Evolutionary conservation across 2,113 vertebrate species (phyloP).

Genomic region (Triplophysa dalaica): DNA sequence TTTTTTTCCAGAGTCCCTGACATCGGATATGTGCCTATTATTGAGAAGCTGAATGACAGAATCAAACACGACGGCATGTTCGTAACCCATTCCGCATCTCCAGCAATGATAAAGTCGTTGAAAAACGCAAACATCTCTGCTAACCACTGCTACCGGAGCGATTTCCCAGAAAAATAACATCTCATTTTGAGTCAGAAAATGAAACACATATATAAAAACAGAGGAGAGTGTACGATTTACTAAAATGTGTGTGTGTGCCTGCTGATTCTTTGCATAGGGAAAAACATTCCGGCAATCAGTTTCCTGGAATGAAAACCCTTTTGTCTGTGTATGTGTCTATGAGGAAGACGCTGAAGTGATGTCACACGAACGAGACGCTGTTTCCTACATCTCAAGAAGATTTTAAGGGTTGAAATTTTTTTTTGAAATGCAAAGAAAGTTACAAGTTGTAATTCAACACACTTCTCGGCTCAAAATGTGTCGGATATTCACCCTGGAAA

Average conservation of each 20-base stretch:
- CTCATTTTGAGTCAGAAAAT: constrained; percentile 22
- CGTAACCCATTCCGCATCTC: background rate
- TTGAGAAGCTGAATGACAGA: constrained; percentile 5
- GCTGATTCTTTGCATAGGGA: constrained; percentile 13
- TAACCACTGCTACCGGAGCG: constrained; percentile 9
- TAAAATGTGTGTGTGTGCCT: constrained; percentile 4
- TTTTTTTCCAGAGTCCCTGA: background rate
- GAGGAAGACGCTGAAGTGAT: background rate
- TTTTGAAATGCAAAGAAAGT: constrained; percentile 26
- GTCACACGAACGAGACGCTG: background rate
- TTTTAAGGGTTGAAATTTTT: constrained; percentile 13
- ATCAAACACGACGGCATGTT: constrained; percentile 29
- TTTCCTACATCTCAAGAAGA: constrained; percentile 4
- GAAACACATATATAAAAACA: background rate
- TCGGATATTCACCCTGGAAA: background rate
- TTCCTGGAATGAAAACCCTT: constrained; percentile 7
- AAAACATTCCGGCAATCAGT: constrained; percentile 25
- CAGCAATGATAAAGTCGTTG: background rate
- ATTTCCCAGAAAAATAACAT: constrained; percentile 39
- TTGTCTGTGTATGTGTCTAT: background rate
- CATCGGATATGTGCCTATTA: background rate
- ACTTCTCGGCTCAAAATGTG: background rate
- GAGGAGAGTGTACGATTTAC: background rate
- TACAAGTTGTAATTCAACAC: background rate
- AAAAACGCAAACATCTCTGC: constrained; percentile 3